These are phyloP conservation scores for Caenorhabditis auriculariae DNA, from an alignment of 2,888 invertebrate species.

Conservation along the genomic window DNA sequence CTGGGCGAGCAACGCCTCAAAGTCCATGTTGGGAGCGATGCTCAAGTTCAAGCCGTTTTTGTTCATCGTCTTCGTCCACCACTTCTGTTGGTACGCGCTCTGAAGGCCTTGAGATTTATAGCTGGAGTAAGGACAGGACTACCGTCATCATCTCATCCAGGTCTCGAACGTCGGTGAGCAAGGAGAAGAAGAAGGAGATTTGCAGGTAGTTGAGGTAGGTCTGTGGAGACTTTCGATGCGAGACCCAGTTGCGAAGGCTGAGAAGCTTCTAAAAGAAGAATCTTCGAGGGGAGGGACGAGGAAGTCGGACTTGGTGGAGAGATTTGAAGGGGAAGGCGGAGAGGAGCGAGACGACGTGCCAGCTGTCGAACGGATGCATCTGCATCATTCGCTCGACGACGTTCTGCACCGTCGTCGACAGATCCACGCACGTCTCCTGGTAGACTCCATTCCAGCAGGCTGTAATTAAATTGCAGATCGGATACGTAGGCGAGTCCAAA, in stretches of 20 bases:
- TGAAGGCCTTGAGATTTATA: no score
- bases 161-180: conserved; percentile 1
- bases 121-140: no score
- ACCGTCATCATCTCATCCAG: no score
- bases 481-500: no score
- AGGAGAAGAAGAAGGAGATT: conserved; percentile 19
- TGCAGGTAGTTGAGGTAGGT: conserved; percentile 28
- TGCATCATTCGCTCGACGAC: conserved; percentile 26
- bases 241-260: conserved; percentile 1
- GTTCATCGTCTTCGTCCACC: no score
- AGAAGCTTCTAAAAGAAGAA: conserved; percentile 2
- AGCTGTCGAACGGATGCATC: conserved; percentile 22
- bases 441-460: conserved; percentile 16
- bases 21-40: no score
- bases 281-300: no score
- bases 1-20: no score
- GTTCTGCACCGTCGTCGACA: conserved; percentile 6
- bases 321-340: conserved; percentile 10
- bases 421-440: conserved; percentile 7
- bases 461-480: no score
- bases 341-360: conserved; percentile 25
- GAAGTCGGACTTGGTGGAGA: no score
- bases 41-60: no score
- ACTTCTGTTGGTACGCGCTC: no score
- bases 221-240: conserved; percentile 6